Base-by-base conservation (phyloP, 2,797 vertebrate genomes). In the Hyperoplus immaculatus region DNA sequence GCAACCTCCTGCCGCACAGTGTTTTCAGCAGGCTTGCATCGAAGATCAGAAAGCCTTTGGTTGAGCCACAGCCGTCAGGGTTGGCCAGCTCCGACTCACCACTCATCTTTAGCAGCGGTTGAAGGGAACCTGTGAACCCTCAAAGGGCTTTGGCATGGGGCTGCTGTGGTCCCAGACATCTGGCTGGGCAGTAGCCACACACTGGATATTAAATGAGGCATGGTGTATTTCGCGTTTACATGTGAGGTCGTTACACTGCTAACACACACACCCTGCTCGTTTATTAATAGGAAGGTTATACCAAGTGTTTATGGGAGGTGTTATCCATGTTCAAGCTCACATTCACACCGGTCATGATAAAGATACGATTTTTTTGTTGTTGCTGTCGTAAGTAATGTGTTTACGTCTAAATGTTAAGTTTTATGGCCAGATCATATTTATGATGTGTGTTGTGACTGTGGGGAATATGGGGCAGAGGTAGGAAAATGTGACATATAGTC, bases 351-450 rank as follows among this genome's bases (percentile, higher is more conserved):
- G 65, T 58, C 41, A 6, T 1, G 10, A 63, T 64, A 55, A 68
- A 54, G 29, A 54, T 77, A 15, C 16, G 8, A 36, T 59, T 62
- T 77, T 62, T 29, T 29, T 29, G 29, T 29, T 29, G 29, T 29
- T 29, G 29, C 29, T 29, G 29, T 29, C 3, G 0, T 29, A 29
- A 29, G 29, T 29, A 21, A 43, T 66, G 49, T 78, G 75, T 81
- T 81, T 83, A 69, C 55, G 36, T 63, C 59, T 46, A 42, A 56
- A 59, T 65, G 67, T 64, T 71, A 58, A 56, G 39, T 75, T 89
- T 90, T 79, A 87, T 50, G 58, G 65, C 53, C 59, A 42, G 47
- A 79, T 82, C 79, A 80, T 82, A 91, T 92, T 93, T 88, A 93
- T 62, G 65, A 61, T 36, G 56, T 38, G 41, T 68, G 63, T 70